These are phyloP conservation scores for Rhinophrynus dorsalis DNA, from an alignment of 2,797 vertebrate species.

Conservation along the genomic window DNA sequence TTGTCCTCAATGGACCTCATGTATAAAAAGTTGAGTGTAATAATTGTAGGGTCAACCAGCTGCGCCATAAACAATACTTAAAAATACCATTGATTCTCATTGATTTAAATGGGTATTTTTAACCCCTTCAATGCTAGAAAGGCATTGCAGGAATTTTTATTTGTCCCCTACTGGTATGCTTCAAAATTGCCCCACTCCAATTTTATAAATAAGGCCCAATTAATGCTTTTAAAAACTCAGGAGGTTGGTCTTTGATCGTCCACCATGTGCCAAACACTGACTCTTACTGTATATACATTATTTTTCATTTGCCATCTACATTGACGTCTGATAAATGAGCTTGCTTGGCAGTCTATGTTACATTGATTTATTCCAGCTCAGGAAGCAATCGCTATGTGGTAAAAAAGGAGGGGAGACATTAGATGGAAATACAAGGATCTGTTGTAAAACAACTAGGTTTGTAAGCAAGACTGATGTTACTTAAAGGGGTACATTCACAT, in stretches of 20 bases:
- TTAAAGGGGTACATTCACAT: too few relatives aligned
- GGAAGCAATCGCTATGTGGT: not conserved
- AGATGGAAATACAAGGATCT: not conserved
- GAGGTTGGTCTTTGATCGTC: conserved; percentile 4
- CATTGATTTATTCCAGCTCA: not conserved
- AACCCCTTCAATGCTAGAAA: too few relatives aligned
- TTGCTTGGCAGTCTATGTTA: conserved; percentile 6
- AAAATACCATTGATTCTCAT: too few relatives aligned
- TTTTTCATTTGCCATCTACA: conserved; percentile 4
- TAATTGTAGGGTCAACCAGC: too few relatives aligned
- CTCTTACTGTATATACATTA: not conserved
- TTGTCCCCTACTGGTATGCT: too few relatives aligned
- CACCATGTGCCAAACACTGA: not conserved
- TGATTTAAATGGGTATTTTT: too few relatives aligned
- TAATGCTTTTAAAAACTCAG: conserved; percentile 25
- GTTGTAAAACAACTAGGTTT: not conserved
- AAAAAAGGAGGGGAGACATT: not conserved
- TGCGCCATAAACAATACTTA: too few relatives aligned
- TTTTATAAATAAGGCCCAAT: too few relatives aligned
- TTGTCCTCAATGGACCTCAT: too few relatives aligned
- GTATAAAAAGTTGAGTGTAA: too few relatives aligned
- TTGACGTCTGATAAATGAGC: conserved; percentile 9
- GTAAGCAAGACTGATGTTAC: not conserved
- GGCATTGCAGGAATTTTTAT: too few relatives aligned
- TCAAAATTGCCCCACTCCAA: too few relatives aligned